These are phyloP conservation scores for Brenthis hecate DNA, from an alignment of 2,888 invertebrate genomes.

Conservation along the genomic window DNA sequence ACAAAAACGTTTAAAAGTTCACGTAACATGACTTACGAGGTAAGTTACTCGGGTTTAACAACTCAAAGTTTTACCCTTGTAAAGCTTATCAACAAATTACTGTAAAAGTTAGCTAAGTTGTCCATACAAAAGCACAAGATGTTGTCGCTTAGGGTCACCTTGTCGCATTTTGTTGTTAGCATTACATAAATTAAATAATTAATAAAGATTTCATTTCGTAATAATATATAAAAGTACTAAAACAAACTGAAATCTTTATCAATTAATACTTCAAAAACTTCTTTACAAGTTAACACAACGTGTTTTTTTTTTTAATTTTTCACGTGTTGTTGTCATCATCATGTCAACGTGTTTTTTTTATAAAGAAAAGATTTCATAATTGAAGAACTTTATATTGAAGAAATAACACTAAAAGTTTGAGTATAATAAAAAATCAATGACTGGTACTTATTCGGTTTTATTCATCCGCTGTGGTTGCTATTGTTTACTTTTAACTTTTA, in stretches of 20 bases:
- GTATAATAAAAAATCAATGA: slow-evolving; percentile 22
- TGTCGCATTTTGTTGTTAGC: too few relatives aligned
- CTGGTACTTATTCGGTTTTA: slow-evolving; percentile 29
- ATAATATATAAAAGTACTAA: too few relatives aligned
- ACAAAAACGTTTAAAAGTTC: slow-evolving; percentile 1
- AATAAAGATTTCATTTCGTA: too few relatives aligned
- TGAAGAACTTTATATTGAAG: not conserved
- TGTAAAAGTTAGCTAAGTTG: not conserved
- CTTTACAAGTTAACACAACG: too few relatives aligned
- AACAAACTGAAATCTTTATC: too few relatives aligned
- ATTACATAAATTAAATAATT: too few relatives aligned
- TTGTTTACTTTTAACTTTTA: slow-evolving; percentile 38
- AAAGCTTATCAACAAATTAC: slow-evolving; percentile 17
- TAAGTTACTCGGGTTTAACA: slow-evolving; percentile 18
- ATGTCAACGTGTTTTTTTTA: too few relatives aligned
- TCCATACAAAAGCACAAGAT: not conserved
- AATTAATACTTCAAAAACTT: too few relatives aligned
- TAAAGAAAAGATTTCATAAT: too few relatives aligned
- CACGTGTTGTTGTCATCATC: too few relatives aligned
- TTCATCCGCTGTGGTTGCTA: slow-evolving; percentile 15
- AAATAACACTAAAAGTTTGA: slow-evolving; percentile 6
- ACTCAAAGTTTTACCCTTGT: not conserved
- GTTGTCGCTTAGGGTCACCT: not conserved
- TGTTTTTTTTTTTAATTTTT: too few relatives aligned
- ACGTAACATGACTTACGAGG: slow-evolving; percentile 9